Evolutionary conservation across 2,113 vertebrate genomes (phyloP).

Genomic region (Morone chrysops): DNA sequence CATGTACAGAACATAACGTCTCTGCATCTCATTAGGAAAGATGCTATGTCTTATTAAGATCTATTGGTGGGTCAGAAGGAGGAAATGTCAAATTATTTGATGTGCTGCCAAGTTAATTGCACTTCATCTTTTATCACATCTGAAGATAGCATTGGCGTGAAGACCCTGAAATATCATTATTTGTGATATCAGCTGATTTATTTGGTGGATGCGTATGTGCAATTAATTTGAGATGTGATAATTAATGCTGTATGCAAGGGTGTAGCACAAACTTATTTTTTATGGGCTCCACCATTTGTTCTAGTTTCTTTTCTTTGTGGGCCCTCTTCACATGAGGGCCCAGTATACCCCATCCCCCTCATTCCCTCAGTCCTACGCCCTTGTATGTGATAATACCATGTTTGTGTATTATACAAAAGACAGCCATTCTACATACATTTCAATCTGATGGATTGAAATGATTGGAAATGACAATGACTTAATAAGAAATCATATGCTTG

Average conservation of each 20-base stretch:
- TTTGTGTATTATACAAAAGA: too few species aligned
- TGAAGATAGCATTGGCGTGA: background rate
- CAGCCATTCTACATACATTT: background rate
- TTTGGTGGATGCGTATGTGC: background rate
- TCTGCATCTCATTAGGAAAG: constrained; percentile 42
- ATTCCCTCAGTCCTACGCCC: too few species aligned
- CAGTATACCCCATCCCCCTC: too few species aligned
- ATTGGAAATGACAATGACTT: constrained; percentile 22
- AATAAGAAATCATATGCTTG: constrained; percentile 31
- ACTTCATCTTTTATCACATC: constrained; percentile 2
- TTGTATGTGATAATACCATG: too few species aligned
- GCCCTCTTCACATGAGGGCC: too few species aligned
- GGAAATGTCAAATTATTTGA: constrained; percentile 7
- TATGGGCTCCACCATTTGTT: too few species aligned
- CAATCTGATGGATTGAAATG: background rate
- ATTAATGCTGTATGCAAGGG: background rate
- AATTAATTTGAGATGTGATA: background rate
- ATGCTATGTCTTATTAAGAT: constrained; percentile 39
- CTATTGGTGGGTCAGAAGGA: constrained; percentile 20
- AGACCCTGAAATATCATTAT: background rate
- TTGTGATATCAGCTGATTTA: background rate
- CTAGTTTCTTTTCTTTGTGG: too few species aligned
- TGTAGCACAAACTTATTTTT: too few species aligned
- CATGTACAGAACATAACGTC: constrained; percentile 35
- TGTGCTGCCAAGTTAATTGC: constrained; percentile 9